Conservation (phyloP, 2,888 invertebrate genomes). For the Plebejus argus region DNA sequence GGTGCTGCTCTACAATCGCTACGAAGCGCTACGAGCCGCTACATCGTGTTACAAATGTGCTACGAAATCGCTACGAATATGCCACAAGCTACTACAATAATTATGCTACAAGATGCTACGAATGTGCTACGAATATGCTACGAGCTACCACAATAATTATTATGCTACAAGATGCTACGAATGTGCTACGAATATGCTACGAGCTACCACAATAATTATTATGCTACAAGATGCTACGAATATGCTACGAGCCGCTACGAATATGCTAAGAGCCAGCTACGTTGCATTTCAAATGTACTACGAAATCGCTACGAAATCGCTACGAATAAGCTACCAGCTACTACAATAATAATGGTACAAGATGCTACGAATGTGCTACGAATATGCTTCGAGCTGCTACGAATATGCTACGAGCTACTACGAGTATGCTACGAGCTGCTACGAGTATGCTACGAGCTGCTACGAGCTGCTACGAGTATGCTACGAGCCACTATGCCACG, state of each 20-base stretch:
- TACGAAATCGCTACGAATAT: not conserved
- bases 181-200: not conserved
- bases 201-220: not conserved
- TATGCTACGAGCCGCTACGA: not conserved
- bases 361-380: no score
- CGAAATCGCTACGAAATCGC: no score
- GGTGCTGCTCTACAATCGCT: constrained; percentile 2
- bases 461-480: no score
- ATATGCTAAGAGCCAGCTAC: not conserved
- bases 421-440: not conserved
- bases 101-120: not conserved
- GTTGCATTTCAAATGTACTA: no score
- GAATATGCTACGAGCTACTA: no score
- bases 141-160: not conserved
- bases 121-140: not conserved
- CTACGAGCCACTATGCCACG: no score
- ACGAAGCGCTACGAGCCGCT: not conserved
- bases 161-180: not conserved
- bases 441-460: not conserved
- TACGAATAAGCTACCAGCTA: not conserved
- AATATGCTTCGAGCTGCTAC: no score
- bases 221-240: not conserved
- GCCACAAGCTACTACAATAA: not conserved
- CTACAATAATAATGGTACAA: not conserved
- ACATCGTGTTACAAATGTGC: not conserved